Evolutionary conservation across 2,888 invertebrate species (phyloP).

Genomic region (Eubasilissa splendida): DNA sequence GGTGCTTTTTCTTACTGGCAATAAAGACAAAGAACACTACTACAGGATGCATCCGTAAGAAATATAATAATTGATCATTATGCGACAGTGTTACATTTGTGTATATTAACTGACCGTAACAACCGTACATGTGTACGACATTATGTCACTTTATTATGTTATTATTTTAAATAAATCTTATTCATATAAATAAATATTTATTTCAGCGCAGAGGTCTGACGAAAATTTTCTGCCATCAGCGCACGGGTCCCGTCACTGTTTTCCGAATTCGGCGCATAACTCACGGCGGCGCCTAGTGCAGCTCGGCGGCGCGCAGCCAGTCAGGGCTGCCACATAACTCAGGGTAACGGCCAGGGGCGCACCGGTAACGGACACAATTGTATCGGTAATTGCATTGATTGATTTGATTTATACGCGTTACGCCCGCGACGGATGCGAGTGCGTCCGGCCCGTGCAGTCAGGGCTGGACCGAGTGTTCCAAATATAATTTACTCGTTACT

Average conservation of each 20-base stretch:
- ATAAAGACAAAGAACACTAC: no score
- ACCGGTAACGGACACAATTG: constrained; percentile 57
- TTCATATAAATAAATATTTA: no score
- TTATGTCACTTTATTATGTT: no score
- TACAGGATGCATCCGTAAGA: no score
- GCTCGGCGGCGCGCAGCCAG: constrained; percentile 20
- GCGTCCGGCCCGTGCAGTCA: background rate
- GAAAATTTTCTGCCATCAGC: background rate
- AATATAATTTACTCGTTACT: no score
- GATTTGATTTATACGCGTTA: constrained; percentile 56
- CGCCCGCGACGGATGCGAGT: constrained; percentile 31
- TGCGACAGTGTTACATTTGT: no score
- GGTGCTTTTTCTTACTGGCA: no score
- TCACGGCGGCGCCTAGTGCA: constrained; percentile 5
- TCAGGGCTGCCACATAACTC: constrained; percentile 44
- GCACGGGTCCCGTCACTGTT: background rate
- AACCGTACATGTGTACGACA: no score
- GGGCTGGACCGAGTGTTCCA: background rate
- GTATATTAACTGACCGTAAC: no score
- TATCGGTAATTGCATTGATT: constrained; percentile 58
- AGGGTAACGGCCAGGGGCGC: constrained; percentile 34
- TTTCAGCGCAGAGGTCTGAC: no score
- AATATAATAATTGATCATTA: no score
- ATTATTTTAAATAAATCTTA: no score
- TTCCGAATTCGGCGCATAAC: constrained; percentile 30